Base-by-base conservation (phyloP, 2,888 invertebrate species). In the Polyommatus iphigenia region DNA sequence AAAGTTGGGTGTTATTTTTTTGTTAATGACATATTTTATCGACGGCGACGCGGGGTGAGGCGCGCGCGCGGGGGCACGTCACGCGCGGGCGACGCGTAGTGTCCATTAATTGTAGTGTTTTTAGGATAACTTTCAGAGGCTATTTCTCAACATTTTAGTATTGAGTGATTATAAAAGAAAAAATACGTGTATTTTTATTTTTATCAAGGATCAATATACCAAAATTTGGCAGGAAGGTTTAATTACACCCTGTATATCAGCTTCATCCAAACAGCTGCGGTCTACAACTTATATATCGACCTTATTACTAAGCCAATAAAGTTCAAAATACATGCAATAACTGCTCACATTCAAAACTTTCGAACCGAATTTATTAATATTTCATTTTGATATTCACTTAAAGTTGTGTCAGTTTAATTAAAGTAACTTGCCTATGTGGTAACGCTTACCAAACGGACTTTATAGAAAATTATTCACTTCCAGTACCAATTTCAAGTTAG, bases 351-450 rank as follows among this genome's bases (percentile, higher is more conserved):
- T 15, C 67, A 29, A 32, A 67, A 67, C 67, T 67, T 67, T 0
- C 5, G 29, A 13, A 15, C 15, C 13, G 29, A 29, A 67, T 67
- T 67, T 67, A 67, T 67, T 67, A 67, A 67, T 67, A 67, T 32
- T 6, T 29, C 15, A 67, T 67, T 67, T 67, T 67, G 29, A 32
- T 67, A 67, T 67, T 67, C 32, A 67, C 67, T 18, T 29, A 29
- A 67, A 67, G 29, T 67, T 32, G 15, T 67, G 29, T 67, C 62
- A 62, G 62, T 62, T 29, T 67, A 67, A 67, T 32, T 67, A 67
- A 67, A 67, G 5, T 67, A 67, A 29, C 67, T 67, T 32, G 67
- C 67, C 29, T 67, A 15, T 67, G 67, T 67, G 67, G 67, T 67
- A 29, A 67, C 29, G 29, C 29, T 67, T 32, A 67, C 67, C 15